phyloP scores from a whole-genome alignment of 2,113 vertebrate species.

The Panthera uncia region DNA sequence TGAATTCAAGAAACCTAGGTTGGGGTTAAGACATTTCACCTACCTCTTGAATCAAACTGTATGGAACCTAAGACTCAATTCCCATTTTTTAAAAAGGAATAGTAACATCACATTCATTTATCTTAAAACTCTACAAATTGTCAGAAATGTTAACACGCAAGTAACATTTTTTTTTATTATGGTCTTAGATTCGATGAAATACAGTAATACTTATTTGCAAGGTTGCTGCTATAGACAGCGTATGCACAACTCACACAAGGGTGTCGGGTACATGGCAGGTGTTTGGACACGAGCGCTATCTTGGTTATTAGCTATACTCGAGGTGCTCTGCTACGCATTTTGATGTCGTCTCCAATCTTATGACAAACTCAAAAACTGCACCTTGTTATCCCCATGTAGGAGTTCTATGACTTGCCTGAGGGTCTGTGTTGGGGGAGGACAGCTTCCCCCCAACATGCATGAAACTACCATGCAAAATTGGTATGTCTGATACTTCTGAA shows the following conservation, averaged over 20 bases:
- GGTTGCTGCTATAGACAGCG: neutral
- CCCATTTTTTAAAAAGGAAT: constrained; percentile 7
- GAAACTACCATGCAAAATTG: constrained; percentile 1
- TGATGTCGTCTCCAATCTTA: neutral
- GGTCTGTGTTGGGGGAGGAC: neutral
- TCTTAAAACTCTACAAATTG: neutral
- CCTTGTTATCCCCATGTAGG: neutral
- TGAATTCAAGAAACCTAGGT: neutral
- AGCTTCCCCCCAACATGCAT: neutral
- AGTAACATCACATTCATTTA: neutral
- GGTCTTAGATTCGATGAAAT: neutral
- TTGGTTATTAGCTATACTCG: neutral
- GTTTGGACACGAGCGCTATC: neutral
- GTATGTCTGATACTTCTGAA: constrained; percentile 30
- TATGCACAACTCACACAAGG: neutral
- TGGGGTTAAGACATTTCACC: neutral
- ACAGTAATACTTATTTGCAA: neutral
- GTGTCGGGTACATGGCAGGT: neutral
- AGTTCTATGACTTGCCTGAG: neutral
- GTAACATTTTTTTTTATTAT: neutral
- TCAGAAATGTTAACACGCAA: neutral
- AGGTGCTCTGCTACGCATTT: neutral
- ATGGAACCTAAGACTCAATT: neutral
- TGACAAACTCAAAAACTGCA: neutral
- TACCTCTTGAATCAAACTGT: constrained; percentile 19